These are phyloP conservation scores for Daboia siamensis DNA, from an alignment of 2,113 vertebrate species.

Conservation along the genomic window DNA sequence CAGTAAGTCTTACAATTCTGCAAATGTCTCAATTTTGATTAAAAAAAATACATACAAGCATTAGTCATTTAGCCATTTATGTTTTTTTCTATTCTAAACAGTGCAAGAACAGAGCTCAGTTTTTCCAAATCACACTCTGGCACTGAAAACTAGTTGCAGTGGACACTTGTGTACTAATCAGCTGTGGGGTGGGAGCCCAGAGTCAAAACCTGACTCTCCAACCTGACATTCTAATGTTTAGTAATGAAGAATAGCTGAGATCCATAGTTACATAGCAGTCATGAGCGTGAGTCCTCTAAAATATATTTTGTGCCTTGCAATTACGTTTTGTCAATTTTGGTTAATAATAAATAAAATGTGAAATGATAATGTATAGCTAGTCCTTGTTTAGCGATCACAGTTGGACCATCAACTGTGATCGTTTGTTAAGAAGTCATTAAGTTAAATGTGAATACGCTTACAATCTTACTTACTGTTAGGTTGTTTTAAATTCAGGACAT, in stretches of 20 bases:
- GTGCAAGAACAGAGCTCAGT: not conserved
- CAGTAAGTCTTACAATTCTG: not conserved
- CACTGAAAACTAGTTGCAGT: not conserved
- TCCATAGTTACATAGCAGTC: not conserved
- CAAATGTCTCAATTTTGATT: not conserved
- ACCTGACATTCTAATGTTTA: not conserved
- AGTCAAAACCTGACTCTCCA: not conserved
- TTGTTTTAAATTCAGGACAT: not conserved
- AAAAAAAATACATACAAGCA: not conserved
- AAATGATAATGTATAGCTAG: not conserved
- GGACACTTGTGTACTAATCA: not conserved
- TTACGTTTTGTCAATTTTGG: not conserved
- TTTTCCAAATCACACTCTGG: not conserved
- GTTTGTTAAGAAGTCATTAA: not conserved
- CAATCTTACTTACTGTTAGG: not conserved
- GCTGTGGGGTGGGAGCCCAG: not conserved
- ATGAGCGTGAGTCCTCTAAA: not conserved
- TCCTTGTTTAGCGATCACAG: not conserved
- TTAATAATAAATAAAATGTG: slow-evolving; percentile 1
- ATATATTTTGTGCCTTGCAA: not conserved
- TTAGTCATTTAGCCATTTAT: not conserved
- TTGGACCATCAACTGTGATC: not conserved
- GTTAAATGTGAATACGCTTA: not conserved
- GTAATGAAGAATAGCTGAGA: not conserved
- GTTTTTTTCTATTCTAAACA: not conserved